Evolutionary conservation across 2,888 invertebrate species (phyloP), one percentile per base, ranked within the genome.

Genomic region (Limnephilus rhombicus): DNA sequence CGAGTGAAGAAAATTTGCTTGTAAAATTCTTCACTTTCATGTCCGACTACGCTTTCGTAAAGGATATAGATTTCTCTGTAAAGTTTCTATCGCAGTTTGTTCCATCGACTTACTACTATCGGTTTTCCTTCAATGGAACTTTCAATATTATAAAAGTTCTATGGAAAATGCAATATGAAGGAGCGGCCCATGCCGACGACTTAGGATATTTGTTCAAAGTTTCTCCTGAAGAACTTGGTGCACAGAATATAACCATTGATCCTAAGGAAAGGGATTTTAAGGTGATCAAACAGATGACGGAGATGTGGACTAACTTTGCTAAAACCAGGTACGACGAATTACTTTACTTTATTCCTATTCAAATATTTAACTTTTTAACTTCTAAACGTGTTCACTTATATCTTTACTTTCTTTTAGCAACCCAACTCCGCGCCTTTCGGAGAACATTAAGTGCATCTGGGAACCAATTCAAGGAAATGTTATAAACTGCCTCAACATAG

Each of bases 141-240:
- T 91, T 94, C 13, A 94, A 94, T 90, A 92, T 93, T 89, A 81
- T 91, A 29, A 94, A 94, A 92, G 68, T 92, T 49, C 34, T 87
- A 80, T 91, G 92, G 68, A 85, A 92, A 0, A 89, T 94, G 29
- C 45, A 88, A 49, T 92, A 93, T 24, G 88, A 91, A 2, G 94
- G 94, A 11, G 92, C 93, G 15, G 91, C 94, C 0, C 94, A 94
- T 90, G 93, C 92, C 3, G 94, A 94, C 68, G 94, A 94, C 24
- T 89, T 94, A 31, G 94, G 94, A 1, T 94, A 94, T 87, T 68
- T 94, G 80, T 94, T 94, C 91, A 92, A 94, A 45, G 94, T 94
- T 5, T 82, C 89, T n/a, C 29, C 53, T 29, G 41, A 37, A n/a
- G 24, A 37, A 37, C 37, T 88, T 13, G 41, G 53, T 3, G 49